Conservation (phyloP, 2,113 vertebrate genomes). For the Prionailurus bengalensis region DNA sequence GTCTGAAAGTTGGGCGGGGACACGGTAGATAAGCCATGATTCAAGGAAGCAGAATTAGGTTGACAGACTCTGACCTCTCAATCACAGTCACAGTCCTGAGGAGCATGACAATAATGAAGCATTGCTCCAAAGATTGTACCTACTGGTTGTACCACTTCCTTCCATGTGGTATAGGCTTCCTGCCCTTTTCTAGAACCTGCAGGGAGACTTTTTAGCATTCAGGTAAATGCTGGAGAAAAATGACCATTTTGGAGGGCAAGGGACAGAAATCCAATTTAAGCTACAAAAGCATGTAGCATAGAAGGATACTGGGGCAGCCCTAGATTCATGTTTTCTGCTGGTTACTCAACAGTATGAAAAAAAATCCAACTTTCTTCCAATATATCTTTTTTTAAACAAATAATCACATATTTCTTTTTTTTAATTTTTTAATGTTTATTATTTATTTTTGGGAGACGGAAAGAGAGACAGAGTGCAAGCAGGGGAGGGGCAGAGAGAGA, state of each 20-base stretch:
- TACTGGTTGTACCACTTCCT: neutral
- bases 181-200: neutral
- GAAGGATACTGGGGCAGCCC: neutral
- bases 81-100: neutral
- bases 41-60: neutral
- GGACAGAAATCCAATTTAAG: neutral
- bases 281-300: neutral
- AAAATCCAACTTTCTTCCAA: neutral
- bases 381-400: neutral
- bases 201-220: neutral
- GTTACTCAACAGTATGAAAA: neutral
- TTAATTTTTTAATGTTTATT: too few relatives aligned
- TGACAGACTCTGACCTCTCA: neutral
- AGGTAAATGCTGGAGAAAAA: neutral
- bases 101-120: neutral
- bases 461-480: too few relatives aligned
- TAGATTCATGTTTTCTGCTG: neutral
- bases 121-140: neutral
- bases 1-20: neutral
- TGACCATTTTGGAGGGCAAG: neutral
- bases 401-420: too few relatives aligned
- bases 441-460: too few relatives aligned
- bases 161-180: neutral
- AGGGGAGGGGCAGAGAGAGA: too few relatives aligned
- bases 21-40: too few relatives aligned